Base-by-base conservation (phyloP, 2,888 invertebrate species). In the Nemotelus pantherinus region DNA sequence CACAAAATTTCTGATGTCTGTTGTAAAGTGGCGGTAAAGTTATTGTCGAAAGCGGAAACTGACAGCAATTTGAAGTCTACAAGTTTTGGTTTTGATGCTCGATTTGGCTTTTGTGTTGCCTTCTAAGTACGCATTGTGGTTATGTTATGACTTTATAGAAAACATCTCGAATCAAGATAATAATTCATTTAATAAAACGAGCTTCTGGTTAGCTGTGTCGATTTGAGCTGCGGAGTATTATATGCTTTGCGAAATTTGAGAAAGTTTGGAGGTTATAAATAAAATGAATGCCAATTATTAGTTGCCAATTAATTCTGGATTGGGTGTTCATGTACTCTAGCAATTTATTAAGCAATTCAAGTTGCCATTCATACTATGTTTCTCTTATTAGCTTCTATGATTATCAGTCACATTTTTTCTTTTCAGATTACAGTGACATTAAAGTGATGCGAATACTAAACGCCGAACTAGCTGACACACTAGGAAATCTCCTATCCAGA, bases 401-500 rank as follows among this genome's bases (percentile, higher is more conserved):
- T 25, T 25, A 25, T 25, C 25, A 25, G 25, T 25, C 25, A 25
- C 25, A 25, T 71, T 55, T 71, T 71, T 41, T 55, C n/a, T 7
- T 88, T 89, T 39, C 88, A 97, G 97, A 97, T 89, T 98, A 93
- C 87, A 95, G 92, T 85, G 92, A 93, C 81, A 89, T 88, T 3
- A 94, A 95, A 85, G 89, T 95, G 71, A 85, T 92, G 55, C 91
- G 93, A 82, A 90, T 93, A 76, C 88, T 95, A 41, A 98, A 99
- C 88, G 90, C 94, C 0, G 97, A 98, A 85, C 88, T 99, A 77
- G 97, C 96, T 2, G 95, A 98, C 86, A 95, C 95, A 0, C 87
- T 98, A 39, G 98, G 98, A 44, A 99, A 99, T 89, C 89, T 99
- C 74, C 89, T 95, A 79, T 93, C 91, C 77, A 91, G 98, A 39